Evolutionary conservation across 2,797 vertebrate species (phyloP), one percentile per base, ranked within the genome.

Genomic region (Labeo calbasu): DNA sequence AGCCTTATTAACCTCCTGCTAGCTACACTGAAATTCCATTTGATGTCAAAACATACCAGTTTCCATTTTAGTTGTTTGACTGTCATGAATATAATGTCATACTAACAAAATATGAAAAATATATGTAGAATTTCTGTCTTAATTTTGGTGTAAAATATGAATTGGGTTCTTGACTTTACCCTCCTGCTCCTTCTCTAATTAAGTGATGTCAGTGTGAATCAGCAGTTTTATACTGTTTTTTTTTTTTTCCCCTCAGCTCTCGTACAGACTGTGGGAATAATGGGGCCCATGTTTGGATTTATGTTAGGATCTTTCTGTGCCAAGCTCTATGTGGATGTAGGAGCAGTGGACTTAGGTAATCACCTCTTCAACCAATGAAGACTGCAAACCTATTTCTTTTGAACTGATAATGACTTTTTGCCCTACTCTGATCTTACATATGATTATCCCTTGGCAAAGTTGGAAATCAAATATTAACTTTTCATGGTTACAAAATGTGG

Each of bases 321-420:
- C 78, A 95, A 96, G 82, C 81, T 97, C 84, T 99, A 97, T 13
- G 97, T 99, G 80, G 98, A 99, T 91, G 77, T 95, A 77, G 98
- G 96, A 88, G 94, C 91, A 82, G 95, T 97, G 81, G 90, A 96
- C 89, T 91, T 96, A 96, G 97, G 97, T 40, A 10, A 32, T 15
- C 0, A 7, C 48, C 21, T 25, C 21, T 46, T 61, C 7, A 21
- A 1, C n/a, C 40, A 78, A 36, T 43, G 5, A 25, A 13, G 19
- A 12, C 5, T 21, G 17, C 5, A 57, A n/a, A 10, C 43, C 9
- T 10, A 9, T 46, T 46, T 46, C 9, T 46, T 4, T 36, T 36
- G 32, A 8, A 55, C 57, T 63, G 14, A 77, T 48, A 46, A 46
- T 11, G 11, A n/a, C 40, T 19, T 4, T 61, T 77, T 77, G n/a